Conservation (phyloP, 2,113 vertebrate genomes). For the Pogonocichla stellata region DNA sequence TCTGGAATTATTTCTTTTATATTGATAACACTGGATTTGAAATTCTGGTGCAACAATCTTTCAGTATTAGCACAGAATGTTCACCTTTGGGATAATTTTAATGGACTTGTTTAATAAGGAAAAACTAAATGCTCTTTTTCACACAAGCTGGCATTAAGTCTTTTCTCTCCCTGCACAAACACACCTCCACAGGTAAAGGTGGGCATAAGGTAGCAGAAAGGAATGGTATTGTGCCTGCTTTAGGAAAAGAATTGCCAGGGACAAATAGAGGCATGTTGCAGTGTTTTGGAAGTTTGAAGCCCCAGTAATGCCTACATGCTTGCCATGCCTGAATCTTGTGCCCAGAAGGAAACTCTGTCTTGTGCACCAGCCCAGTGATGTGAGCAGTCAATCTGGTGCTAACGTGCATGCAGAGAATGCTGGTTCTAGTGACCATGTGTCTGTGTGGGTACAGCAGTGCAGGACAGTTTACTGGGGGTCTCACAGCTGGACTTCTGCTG, state of each 20-base stretch:
- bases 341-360: background rate
- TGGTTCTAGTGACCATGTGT: background rate
- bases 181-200: background rate
- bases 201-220: background rate
- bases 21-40: background rate
- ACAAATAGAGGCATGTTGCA: background rate
- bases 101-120: background rate
- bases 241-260: background rate
- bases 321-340: background rate
- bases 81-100: background rate
- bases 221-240: background rate
- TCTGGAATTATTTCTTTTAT: background rate
- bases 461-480: background rate
- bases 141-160: background rate
- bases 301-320: rapidly evolving
- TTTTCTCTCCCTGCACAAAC: background rate
- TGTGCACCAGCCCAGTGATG: background rate
- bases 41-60: background rate
- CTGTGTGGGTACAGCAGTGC: background rate
- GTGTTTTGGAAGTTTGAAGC: background rate
- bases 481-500: background rate
- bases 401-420: rapidly evolving
- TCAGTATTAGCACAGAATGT: background rate
- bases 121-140: background rate
- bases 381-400: background rate